Evolutionary conservation across 2,888 invertebrate species (phyloP), one percentile per base, ranked within the genome.

Genomic region (Hirtodrosophila histrioides): DNA sequence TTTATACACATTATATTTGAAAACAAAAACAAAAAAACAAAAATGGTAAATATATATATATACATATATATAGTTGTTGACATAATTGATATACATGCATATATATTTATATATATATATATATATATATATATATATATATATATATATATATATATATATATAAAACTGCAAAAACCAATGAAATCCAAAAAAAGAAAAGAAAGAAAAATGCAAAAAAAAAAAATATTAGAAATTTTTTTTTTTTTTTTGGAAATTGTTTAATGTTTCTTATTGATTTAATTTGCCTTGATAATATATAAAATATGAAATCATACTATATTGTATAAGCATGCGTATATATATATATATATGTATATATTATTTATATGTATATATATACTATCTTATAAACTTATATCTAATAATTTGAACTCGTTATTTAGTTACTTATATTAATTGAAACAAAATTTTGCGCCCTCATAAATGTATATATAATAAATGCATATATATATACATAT

Each of bases 341-440:
- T 55, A 60, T 29, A 53, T 45, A 45, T 51, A 64, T 46, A 49
- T 35, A 40, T 27, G 40, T 27, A 27, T 27, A 27, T 27, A 27
- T 27, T 5, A 37, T 39, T 37, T 23, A 65, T 31, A 62, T 41
- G 49, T 53, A 67, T 49, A 64, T 45, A 51, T 35, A 68, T 8
- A 27, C 57, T 66, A 55, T 56, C 44, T 40, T 56, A 60, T 66
- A 66, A 46, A 57, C 57, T 54, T 67, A 56, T 51, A 64, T 56
- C 62, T 65, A 67, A 72, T 79, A 68, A 65, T 84, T 84, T 84
- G 71, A 86, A 83, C 67, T 81, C 82, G 82, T 82, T 86, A 82
- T 86, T 81, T 83, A 80, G 82, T 86, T 83, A 84, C 78, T 63
- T 82, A 80, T 82, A 71, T 86, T 79, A 86, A 80, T 77, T 64